Conservation (phyloP, 2,888 invertebrate genomes). For the Eupithecia vulgata region DNA sequence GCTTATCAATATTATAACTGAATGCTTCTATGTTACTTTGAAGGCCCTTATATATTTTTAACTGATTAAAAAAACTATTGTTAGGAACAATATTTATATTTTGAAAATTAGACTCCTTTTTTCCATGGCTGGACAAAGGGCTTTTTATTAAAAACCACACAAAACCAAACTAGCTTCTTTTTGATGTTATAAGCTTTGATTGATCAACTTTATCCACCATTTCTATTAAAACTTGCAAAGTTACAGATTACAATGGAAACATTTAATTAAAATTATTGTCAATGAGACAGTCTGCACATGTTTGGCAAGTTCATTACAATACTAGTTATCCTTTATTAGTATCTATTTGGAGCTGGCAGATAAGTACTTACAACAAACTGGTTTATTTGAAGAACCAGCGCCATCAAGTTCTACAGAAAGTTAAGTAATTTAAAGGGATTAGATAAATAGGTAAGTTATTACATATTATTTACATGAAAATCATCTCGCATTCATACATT, state of each 20-base stretch:
- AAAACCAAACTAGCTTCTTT: not conserved
- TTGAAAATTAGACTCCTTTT: not conserved
- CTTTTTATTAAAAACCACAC: not conserved
- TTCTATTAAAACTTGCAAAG: not conserved
- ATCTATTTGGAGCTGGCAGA: not conserved
- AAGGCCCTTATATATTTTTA: not conserved
- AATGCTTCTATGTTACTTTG: not conserved
- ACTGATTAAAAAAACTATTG: not conserved
- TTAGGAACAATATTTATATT: not conserved
- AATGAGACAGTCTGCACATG: conserved; percentile 16
- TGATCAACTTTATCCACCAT: not conserved
- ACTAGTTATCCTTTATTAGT: not conserved
- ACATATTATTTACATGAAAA: not conserved
- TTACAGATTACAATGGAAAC: not conserved
- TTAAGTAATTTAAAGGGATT: not conserved
- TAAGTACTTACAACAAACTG: conserved; percentile 1
- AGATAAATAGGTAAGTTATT: not conserved
- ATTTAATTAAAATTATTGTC: not conserved
- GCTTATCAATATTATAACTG: not conserved
- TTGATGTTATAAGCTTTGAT: not conserved
- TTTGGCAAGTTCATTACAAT: conserved; percentile 12
- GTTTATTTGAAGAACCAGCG: not conserved
- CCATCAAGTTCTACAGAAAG: not conserved
- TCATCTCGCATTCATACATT: not conserved
- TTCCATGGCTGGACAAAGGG: not conserved